Conservation (phyloP, 2,113 vertebrate genomes). For the Okapia johnstoni region DNA sequence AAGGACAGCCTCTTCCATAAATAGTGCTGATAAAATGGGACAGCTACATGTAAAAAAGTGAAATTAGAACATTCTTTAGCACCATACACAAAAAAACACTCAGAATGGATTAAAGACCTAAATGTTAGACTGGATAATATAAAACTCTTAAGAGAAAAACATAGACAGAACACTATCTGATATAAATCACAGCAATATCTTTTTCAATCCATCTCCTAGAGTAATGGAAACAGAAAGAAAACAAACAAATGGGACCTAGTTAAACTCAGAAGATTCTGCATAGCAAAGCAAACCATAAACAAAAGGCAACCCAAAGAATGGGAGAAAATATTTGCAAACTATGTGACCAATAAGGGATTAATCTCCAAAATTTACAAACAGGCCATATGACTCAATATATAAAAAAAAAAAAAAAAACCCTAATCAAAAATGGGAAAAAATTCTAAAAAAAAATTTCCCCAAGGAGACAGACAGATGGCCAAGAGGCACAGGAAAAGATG, state of each 20-base stretch:
- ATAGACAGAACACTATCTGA: background rate
- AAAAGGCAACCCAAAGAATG: background rate
- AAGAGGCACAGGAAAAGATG: background rate
- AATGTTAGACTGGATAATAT: background rate
- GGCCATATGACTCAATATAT: accelerated
- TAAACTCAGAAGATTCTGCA: background rate
- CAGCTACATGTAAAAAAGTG: background rate
- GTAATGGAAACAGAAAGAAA: background rate
- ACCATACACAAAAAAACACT: background rate
- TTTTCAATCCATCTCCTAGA: background rate
- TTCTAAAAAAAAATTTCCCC: background rate
- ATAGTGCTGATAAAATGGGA: background rate
- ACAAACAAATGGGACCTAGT: background rate
- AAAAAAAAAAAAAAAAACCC: background rate
- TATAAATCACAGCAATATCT: background rate
- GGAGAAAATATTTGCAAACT: background rate
- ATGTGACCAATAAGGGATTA: background rate
- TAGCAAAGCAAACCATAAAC: background rate
- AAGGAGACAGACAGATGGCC: background rate
- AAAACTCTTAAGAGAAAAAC: background rate
- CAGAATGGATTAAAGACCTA: background rate
- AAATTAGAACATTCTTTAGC: background rate
- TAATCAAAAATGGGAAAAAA: background rate
- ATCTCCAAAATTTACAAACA: background rate
- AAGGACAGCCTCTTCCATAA: background rate